Evolutionary conservation across 1,140 invertebrate genomes (phyloP).

Genomic region (Lerema accius): DNA sequence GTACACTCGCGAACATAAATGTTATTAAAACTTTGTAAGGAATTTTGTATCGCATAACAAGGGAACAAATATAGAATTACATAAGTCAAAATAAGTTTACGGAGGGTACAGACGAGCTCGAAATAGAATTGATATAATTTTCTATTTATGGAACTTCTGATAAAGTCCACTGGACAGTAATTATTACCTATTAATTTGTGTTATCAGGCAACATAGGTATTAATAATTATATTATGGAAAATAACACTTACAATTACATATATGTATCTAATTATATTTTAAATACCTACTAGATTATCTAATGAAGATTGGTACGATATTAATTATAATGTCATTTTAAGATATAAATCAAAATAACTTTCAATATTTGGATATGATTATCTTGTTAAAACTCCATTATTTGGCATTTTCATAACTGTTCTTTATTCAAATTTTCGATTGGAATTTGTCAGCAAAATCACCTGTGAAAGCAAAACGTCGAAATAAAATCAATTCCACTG

Average conservation of each 20-base stretch:
- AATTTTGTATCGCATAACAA: not conserved
- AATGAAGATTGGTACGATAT: no score
- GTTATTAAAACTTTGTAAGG: not conserved
- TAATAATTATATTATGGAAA: constrained; percentile 49
- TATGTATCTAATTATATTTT: no score
- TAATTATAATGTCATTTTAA: no score
- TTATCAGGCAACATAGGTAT: constrained; percentile 36
- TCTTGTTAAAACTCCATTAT: no score
- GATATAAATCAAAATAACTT: no score
- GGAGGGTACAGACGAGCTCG: constrained; percentile 7
- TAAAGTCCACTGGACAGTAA: constrained; percentile 15
- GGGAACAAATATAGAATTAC: not conserved
- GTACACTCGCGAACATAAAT: not conserved
- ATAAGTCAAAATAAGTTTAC: constrained; percentile 4
- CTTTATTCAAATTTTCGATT: not conserved
- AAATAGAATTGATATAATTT: constrained; percentile 26
- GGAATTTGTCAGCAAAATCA: not conserved
- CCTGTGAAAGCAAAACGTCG: not conserved
- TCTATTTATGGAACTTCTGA: constrained; percentile 13
- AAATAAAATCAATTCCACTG: constrained; percentile 12
- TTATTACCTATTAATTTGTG: constrained; percentile 40
- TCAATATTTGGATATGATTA: no score
- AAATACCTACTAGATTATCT: no score
- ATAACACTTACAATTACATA: constrained; percentile 33
- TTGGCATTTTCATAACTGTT: no score